These are phyloP conservation scores for Limenitis camilla DNA, from an alignment of 2,888 invertebrate species.

Conservation along the genomic window DNA sequence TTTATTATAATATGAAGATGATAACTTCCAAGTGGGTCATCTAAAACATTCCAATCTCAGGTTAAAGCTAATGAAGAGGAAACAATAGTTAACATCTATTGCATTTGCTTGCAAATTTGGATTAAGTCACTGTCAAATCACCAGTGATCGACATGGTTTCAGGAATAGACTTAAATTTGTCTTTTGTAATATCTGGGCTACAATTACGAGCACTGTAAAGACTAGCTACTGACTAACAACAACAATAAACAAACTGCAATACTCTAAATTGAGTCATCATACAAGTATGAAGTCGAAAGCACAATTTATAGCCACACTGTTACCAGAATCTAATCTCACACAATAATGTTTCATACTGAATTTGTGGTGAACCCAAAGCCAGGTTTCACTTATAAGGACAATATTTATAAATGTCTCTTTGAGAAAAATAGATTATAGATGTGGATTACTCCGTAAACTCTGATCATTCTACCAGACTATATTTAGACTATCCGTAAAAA, in stretches of 20 bases:
- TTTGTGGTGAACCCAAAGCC: background rate
- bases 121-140: too few species aligned
- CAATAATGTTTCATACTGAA: constrained; percentile 3
- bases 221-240: too few species aligned
- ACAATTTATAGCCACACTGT: background rate
- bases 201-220: too few species aligned
- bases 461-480: constrained; percentile 13
- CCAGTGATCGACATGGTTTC: too few species aligned
- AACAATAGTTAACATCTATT: constrained; percentile 6
- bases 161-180: too few species aligned
- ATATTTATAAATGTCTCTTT: background rate
- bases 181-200: too few species aligned
- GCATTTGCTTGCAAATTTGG: constrained; percentile 8
- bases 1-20: constrained; percentile 9
- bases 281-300: constrained; percentile 3
- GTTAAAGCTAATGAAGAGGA: constrained; percentile 8
- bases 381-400: constrained; percentile 4
- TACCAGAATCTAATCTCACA: constrained; percentile 2
- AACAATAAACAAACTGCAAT: too few species aligned
- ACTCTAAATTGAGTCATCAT: too few species aligned
- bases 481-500: constrained; percentile 12
- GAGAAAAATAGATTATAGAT: constrained; percentile 1
- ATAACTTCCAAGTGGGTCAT: constrained; percentile 10
- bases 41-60: too few species aligned
- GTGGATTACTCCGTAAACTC: constrained; percentile 2